These are phyloP conservation scores for Semaprochilodus insignis DNA, from an alignment of 2,797 vertebrate genomes.

Conservation along the genomic window DNA sequence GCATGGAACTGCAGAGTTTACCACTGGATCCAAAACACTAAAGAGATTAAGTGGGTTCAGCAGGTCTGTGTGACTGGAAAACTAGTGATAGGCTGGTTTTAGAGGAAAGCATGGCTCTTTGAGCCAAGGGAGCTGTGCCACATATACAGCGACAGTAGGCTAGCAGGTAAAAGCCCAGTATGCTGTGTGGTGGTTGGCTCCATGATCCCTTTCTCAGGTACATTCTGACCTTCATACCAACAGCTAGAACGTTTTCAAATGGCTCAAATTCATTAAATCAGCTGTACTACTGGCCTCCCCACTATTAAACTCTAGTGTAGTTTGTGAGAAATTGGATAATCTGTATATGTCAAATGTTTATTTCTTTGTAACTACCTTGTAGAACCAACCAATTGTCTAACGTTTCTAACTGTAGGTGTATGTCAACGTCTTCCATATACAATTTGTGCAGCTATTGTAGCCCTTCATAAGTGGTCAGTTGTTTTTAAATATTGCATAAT, in stretches of 20 bases:
- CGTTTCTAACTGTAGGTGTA: no score
- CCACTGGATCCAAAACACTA: slow-evolving; percentile 5
- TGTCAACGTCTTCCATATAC: no score
- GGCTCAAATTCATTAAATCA: neutral
- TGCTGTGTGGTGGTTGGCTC: slow-evolving; percentile 58
- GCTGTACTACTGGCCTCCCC: neutral
- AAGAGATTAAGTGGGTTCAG: slow-evolving; percentile 15
- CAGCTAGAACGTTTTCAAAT: slow-evolving; percentile 47
- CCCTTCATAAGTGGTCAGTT: no score
- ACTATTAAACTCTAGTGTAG: neutral
- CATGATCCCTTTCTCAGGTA: slow-evolving; percentile 79
- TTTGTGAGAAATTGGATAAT: no score
- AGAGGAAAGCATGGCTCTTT: slow-evolving; percentile 47
- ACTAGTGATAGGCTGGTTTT: neutral
- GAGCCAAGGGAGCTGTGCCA: slow-evolving; percentile 19
- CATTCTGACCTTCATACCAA: slow-evolving; percentile 79
- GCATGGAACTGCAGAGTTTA: neutral
- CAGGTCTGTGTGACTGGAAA: slow-evolving; percentile 10
- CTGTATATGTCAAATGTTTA: no score
- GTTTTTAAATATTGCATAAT: no score
- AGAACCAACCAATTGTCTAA: no score
- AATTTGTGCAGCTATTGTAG: no score
- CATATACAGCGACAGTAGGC: neutral
- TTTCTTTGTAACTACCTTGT: no score
- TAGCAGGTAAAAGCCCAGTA: slow-evolving; percentile 15